Evolutionary conservation across 2,113 vertebrate species (phyloP).

Genomic region (Sinocyclocheilus anophthalmus): DNA sequence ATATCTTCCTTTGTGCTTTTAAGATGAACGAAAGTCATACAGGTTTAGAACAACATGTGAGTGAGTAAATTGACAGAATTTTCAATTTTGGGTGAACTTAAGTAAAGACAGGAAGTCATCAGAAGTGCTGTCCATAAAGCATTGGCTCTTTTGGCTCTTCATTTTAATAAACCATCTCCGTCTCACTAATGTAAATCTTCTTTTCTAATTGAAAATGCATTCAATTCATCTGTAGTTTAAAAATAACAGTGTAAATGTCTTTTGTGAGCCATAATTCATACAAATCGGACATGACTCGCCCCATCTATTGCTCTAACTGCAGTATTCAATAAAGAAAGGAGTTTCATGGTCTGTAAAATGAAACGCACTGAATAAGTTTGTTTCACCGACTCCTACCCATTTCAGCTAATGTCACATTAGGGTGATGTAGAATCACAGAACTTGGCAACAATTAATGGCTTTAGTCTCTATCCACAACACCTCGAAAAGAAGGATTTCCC

Average conservation of each 20-base stretch:
- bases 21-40: too few relatives aligned
- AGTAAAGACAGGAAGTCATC: neutral
- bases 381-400: constrained; percentile 39
- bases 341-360: neutral
- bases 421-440: constrained; percentile 1
- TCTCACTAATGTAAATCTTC: neutral
- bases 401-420: constrained; percentile 16
- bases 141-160: neutral
- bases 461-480: neutral
- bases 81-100: too few relatives aligned
- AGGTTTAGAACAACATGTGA: too few relatives aligned
- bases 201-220: neutral
- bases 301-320: constrained; percentile 12
- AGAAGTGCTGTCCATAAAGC: neutral
- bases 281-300: neutral
- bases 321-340: neutral
- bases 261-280: constrained; percentile 21
- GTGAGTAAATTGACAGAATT: too few relatives aligned
- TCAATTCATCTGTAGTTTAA: neutral
- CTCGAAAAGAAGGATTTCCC: neutral
- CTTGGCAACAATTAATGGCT: neutral
- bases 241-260: neutral
- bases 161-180: neutral
- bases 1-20: too few relatives aligned
- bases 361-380: constrained; percentile 26